A percentile compares a stretch with the other conserved stretches of the same genome.
phyloP scores from a whole-genome alignment of 2,113 vertebrate genomes.

The Pholis gunnellus region DNA sequence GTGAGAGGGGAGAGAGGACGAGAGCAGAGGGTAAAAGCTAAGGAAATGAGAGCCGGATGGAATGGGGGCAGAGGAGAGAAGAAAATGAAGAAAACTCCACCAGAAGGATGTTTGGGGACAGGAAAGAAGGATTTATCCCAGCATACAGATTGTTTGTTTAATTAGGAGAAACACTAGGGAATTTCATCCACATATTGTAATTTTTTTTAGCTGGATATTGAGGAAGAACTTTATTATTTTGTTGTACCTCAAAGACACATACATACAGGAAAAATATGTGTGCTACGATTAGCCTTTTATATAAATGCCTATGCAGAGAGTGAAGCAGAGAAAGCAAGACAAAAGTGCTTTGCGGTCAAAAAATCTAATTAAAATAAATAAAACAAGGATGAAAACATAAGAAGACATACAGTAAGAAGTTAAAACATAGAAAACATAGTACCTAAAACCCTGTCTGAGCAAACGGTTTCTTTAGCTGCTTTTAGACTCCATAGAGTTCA shows the following conservation, averaged over 20 bases:
- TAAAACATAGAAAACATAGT: background rate
- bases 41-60: slow-evolving; percentile 37
- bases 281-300: background rate
- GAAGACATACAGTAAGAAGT: background rate
- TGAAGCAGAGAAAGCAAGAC: background rate
- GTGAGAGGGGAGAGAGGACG: slow-evolving; percentile 42
- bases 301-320: background rate
- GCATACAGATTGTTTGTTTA: background rate
- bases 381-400: background rate
- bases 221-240: background rate
- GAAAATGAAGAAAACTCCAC: background rate
- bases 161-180: background rate
- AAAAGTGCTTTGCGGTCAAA: background rate
- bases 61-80: slow-evolving; percentile 41
- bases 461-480: background rate
- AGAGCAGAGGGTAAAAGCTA: slow-evolving; percentile 37
- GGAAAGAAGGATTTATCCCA: slow-evolving; percentile 21
- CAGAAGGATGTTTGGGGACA: slow-evolving; percentile 7
- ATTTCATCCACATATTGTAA: background rate
- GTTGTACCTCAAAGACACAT: background rate
- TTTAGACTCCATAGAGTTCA: background rate
- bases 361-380: background rate
- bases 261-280: background rate
- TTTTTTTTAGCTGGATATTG: slow-evolving; percentile 22
- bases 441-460: background rate